A percentile compares a stretch with the other conserved stretches of the same genome.
Evolutionary conservation across 1,140 invertebrate genomes (phyloP).

Genomic region (Trinorchestia longiramus): DNA sequence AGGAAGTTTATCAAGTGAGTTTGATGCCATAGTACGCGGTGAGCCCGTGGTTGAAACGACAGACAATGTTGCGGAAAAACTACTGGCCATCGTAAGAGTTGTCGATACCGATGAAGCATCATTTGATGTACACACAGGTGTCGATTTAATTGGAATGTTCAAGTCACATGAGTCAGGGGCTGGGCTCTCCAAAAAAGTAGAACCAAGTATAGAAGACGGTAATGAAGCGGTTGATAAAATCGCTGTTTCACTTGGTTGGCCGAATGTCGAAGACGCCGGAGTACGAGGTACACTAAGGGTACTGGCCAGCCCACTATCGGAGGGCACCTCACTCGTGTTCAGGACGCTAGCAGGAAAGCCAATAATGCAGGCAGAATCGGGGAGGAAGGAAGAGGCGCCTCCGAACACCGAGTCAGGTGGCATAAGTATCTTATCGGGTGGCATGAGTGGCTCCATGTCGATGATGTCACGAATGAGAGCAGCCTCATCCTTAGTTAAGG

Average conservation of each 20-base stretch:
- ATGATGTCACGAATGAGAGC: constrained; percentile 42
- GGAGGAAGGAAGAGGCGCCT: neutral
- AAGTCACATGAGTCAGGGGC: neutral
- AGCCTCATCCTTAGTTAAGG: constrained; percentile 14
- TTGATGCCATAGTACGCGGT: neutral
- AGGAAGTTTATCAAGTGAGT: neutral
- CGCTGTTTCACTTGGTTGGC: neutral
- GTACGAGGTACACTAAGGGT: neutral
- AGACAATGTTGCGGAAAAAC: neutral
- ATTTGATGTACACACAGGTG: neutral
- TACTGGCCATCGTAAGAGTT: neutral
- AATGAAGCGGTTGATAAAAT: neutral
- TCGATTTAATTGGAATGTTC: neutral
- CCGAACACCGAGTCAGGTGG: neutral
- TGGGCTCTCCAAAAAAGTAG: neutral
- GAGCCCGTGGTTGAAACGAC: neutral
- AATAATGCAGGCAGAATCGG: neutral
- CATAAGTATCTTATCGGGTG: neutral
- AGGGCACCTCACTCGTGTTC: neutral
- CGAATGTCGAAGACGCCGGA: neutral
- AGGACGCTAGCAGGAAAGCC: neutral
- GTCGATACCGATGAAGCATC: neutral
- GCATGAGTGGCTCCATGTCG: constrained; percentile 27
- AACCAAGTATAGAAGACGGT: neutral
- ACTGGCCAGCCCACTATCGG: neutral